Evolutionary conservation across 2,113 vertebrate species (phyloP), one percentile per base, ranked within the genome.

Genomic region (Dipodomys stephensi): DNA sequence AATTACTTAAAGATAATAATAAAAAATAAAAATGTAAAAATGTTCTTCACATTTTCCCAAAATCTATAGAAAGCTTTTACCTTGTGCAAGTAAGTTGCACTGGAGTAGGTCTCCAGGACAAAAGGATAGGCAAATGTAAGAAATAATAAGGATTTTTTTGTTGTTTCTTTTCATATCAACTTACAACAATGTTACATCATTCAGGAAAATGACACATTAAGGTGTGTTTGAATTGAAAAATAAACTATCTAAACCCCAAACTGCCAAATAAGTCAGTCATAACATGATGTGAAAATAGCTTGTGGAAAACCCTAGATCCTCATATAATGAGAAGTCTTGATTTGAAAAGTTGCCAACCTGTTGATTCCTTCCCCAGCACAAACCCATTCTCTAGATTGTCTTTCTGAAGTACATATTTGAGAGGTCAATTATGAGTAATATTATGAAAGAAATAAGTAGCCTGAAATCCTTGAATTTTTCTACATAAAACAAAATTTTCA

Each of bases 251-350:
- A 12, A 73, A 96, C 83, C 94, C 67, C 91, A 81, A 65, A 22
- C 89, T 94, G 77, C 10, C 74, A 95, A 95, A 80, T 96, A 96
- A 95, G 94, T 96, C 91, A 96, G 79, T 73, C 93, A 88, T 96
- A 97, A 98, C 97, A 98, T 95, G 65, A 97, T 71, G 92, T 97
- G 97, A 96, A 97, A 97, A 97, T 90, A 95, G 89, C 85, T 28
- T 97, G 96, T 81, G 76, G 77, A 28, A 97, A 77, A 77, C 92
- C 85, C 80, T 67, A 92, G 87, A 92, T 93, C 30, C 44, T 96
- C 93, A 92, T 88, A 83, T 16, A 74, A 90, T 86, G 90, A 84
- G 89, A 90, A 60, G 44, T 90, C 83, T 95, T 96, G 93, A 79
- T 64, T 95, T 64, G 91, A 90, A 95, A 96, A 97, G 46, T 4